Evolutionary conservation across 64 coral and sea anemone species (phyloP).

Genomic region (Pocillopora verrucosa): DNA sequence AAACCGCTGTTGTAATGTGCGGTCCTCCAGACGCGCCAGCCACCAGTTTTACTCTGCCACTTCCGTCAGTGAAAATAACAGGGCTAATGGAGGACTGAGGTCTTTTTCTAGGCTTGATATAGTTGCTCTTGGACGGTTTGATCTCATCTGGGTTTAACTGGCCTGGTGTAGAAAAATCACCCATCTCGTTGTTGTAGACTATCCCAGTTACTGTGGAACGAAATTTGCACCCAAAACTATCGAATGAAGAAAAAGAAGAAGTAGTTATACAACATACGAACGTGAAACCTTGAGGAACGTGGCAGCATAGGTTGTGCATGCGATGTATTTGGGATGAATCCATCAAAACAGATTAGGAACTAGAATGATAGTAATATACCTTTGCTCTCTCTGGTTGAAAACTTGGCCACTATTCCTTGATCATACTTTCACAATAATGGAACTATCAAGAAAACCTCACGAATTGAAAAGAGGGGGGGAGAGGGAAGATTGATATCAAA

Average conservation of each 20-base stretch:
- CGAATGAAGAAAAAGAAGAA: not conserved
- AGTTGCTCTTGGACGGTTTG: constrained; percentile 71
- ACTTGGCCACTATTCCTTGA: no score
- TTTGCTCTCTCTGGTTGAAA: no score
- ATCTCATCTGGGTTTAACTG: constrained; percentile 44
- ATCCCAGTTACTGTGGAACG: constrained; percentile 77
- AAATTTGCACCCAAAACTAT: constrained; percentile 83
- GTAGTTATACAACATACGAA: no score
- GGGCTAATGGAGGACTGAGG: constrained; percentile 82
- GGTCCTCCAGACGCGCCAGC: constrained; percentile 85
- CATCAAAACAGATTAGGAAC: no score
- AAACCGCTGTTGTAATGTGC: constrained; percentile 64
- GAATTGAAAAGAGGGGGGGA: no score
- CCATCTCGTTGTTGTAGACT: constrained; percentile 92
- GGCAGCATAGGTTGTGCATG: no score
- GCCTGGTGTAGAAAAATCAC: constrained; percentile 75
- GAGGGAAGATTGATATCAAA: no score
- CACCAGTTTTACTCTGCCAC: constrained; percentile 60
- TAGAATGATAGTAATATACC: no score
- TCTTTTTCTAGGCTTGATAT: constrained; percentile 74
- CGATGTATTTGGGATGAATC: no score
- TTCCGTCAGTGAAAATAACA: constrained; percentile 72
- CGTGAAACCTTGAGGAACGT: no score
- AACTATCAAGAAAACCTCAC: no score
- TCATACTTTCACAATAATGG: no score